Evolutionary conservation across 2,888 invertebrate species (phyloP).

Genomic region (Leucania comma): DNA sequence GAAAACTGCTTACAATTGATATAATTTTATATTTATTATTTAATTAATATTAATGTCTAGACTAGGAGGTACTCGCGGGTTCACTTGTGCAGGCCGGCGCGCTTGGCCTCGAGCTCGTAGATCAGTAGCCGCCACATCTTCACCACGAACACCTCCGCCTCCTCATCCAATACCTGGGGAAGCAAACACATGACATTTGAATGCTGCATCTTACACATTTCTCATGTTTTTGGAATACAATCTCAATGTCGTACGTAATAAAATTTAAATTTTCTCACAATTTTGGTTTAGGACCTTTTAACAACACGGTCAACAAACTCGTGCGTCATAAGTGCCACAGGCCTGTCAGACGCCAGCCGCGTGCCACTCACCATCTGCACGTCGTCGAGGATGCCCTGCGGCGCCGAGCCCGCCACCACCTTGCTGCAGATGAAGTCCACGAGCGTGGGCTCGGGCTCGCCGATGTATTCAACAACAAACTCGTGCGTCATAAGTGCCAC

Average conservation of each 20-base stretch:
- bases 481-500: too few species aligned
- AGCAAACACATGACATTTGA: too few species aligned
- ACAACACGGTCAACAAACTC: too few species aligned
- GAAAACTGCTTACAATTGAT: constrained; percentile 10
- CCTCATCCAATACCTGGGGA: constrained; percentile 98
- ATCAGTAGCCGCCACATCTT: constrained; percentile 99
- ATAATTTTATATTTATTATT: constrained; percentile 52
- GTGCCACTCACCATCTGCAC: constrained; percentile 92
- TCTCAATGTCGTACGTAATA: background rate
- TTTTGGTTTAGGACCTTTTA: too few species aligned
- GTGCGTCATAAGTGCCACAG: too few species aligned
- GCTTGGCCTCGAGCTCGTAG: constrained; percentile 99
- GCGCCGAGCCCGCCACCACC: constrained; percentile 3
- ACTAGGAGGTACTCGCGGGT: constrained; percentile 54
- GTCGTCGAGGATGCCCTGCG: constrained; percentile 18
- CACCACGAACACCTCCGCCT: constrained; percentile 99
- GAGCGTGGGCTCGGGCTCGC: background rate
- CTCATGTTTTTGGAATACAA: too few species aligned
- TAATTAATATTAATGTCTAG: constrained; percentile 35
- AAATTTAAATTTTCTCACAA: background rate
- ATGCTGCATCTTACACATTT: background rate
- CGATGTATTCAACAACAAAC: too few species aligned
- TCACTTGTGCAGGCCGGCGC: constrained; percentile 94
- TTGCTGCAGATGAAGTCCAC: background rate
- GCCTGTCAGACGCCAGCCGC: too few species aligned